phyloP scores from a whole-genome alignment of 2,797 vertebrate genomes.

The Oophaga sylvatica region DNA sequence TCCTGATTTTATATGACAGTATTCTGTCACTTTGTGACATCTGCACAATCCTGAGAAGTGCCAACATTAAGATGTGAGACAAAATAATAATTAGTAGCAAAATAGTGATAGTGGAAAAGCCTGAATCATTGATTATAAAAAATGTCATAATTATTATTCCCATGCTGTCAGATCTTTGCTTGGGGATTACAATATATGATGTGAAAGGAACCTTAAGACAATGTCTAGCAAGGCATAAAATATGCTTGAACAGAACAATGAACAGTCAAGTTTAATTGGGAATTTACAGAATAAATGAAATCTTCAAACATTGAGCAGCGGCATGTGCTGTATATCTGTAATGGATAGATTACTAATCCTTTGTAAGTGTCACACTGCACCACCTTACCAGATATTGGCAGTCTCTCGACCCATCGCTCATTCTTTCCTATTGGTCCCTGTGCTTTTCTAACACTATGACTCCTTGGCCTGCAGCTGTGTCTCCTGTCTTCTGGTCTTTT shows the following conservation, averaged over 20 bases:
- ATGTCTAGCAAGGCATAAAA: neutral
- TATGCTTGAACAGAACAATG: neutral
- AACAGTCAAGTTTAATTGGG: neutral
- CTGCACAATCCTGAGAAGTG: conserved; percentile 6
- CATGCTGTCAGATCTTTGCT: neutral
- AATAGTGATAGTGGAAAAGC: conserved; percentile 34
- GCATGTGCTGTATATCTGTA: neutral
- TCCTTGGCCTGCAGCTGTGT: too few relatives aligned
- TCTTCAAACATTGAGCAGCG: neutral
- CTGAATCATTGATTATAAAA: neutral
- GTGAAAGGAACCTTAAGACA: conserved; percentile 11
- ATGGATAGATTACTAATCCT: neutral
- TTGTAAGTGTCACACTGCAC: neutral
- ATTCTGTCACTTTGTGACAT: conserved; percentile 15
- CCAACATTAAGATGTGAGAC: conserved; percentile 24
- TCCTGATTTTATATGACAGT: conserved; percentile 1
- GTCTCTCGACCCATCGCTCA: too few relatives aligned
- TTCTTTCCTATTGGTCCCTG: too few relatives aligned
- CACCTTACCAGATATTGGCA: too few relatives aligned
- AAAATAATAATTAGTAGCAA: conserved; percentile 50
- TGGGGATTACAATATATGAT: conserved; percentile 9
- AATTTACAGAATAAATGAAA: neutral
- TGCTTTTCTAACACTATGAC: too few relatives aligned
- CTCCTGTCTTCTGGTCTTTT: too few relatives aligned
- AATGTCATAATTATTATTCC: neutral